phyloP scores from a whole-genome alignment of 2,797 vertebrate genomes.

The Brachyalestes nurse region DNA sequence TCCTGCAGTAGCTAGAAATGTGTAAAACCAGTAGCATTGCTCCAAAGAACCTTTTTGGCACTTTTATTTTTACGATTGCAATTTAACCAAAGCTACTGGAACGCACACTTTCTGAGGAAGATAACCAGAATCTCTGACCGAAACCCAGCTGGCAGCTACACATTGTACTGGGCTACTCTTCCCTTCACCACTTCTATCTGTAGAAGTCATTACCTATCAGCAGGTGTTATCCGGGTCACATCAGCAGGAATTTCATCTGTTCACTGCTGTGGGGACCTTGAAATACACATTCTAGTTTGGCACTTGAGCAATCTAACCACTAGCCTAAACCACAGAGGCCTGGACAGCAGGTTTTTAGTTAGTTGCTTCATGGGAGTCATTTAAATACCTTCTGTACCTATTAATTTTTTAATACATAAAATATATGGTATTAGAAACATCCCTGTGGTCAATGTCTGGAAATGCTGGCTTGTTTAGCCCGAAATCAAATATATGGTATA shows the following conservation, averaged over 20 bases:
- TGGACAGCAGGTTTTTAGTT: background rate
- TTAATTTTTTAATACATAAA: too few relatives aligned
- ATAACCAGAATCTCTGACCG: too few relatives aligned
- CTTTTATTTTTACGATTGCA: background rate
- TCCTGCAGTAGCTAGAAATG: too few relatives aligned
- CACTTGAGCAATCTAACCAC: background rate
- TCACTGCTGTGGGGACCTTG: background rate
- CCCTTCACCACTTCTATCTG: background rate
- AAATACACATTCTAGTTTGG: background rate
- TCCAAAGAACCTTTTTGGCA: too few relatives aligned
- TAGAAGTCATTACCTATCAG: background rate
- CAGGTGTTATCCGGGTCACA: background rate
- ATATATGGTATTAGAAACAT: too few relatives aligned
- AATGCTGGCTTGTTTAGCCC: too few relatives aligned
- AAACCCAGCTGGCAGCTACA: background rate
- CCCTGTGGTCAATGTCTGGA: too few relatives aligned
- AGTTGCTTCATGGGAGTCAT: background rate
- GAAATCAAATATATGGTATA: too few relatives aligned
- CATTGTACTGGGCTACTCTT: background rate
- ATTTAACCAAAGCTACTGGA: constrained; percentile 21
- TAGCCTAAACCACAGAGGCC: background rate
- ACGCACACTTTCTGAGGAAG: background rate
- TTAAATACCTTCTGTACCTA: background rate
- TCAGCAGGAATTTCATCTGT: background rate
- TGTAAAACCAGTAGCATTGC: too few relatives aligned